Evolutionary conservation across 2,888 invertebrate species (phyloP), one percentile per base, ranked within the genome.

Genomic region (Hedychridium roseum): DNA sequence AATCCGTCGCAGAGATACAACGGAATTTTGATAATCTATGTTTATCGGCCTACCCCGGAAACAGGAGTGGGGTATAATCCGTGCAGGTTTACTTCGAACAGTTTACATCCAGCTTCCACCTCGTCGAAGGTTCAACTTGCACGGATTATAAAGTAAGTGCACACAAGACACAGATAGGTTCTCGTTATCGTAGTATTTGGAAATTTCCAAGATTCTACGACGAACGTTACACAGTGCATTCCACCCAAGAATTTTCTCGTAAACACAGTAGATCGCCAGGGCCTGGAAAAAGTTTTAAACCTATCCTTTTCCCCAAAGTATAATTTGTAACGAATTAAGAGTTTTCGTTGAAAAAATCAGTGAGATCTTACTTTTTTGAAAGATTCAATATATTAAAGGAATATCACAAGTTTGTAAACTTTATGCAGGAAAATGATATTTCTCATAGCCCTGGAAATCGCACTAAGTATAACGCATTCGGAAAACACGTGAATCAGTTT

Each of bases 131-230:
- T 40, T 61, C 30, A 39, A 37, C 45, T 52, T 56, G 57, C 62
- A 65, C 58, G 68, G 56, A 69, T 63, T 54, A 59, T 54, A 52
- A 53, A 64, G 54, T 71, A 71, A 74, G 72, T 73, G 73, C 73
- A 73, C 73, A 73, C 71, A 59, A 70, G 71, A 73, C 72, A 72
- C 71, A 72, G 64, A 73, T 64, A 72, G 70, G 72, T 9, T 17
- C 32, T 9, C 16, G 11, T 14, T 7, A 3, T 18, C 16, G n/a
- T 47, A 26, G 40, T 49, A 28, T 30, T 44, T 37, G 26, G 17
- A 37, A 45, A 56, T 52, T 50, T 53, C 15, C 37, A 35, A 32
- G 16, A 36, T 32, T 20, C 42, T 54, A 35, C 54, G 38, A 43
- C 35, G 58, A 44, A 54, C 46, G 40, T 57, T 60, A 53, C 46